Base-by-base conservation (phyloP, 1,140 invertebrate species). In the Brachionus angularis region DNA sequence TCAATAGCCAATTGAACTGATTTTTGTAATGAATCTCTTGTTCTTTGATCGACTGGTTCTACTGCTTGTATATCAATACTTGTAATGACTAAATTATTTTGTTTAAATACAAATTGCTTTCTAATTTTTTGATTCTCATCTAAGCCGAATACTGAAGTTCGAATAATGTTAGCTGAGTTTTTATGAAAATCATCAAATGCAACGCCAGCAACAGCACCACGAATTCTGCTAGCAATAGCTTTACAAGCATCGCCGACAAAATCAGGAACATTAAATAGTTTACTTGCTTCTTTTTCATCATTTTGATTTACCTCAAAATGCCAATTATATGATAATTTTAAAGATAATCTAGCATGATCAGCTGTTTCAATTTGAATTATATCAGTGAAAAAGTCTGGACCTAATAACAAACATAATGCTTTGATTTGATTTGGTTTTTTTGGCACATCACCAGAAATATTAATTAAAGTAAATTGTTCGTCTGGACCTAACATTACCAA, bases 301-400 rank as follows among this genome's bases (percentile, higher is more conserved):
- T 69, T 14, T 44, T 33, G 12, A 46, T 36, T 49, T 31, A 50
- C 44, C 21, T 70, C 47, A 44, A 73, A 73, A 52, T 72, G 78
- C 83, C 84, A 85, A 74, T 85, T 85, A 73, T 85, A 85, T 18
- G 84, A 80, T 1, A 85, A 74, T 73, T 84, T 83, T 1, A 85
- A 76, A 1, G 78, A 78, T 10, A 85, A 79, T 12, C 84, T 67
- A 16, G 84, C 84, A 74, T 85, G 84, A 75, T 85, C 84, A 47
- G 83, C 79, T 25, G 84, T 85, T 75, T 85, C 84, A 25, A 72
- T 84, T 21, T 76, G 77, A 52, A 85, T 80, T 50, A 84, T 80
- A 75, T 85, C 84, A 8, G 83, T 84, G 69, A 79, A 83, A 75
- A 85, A 85, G 75, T 85, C 84, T 18, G 84, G 84, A 3, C 84